Evolutionary conservation across 2,113 vertebrate species (phyloP), one percentile per base, ranked within the genome.

Genomic region (Corythaixoides concolor): DNA sequence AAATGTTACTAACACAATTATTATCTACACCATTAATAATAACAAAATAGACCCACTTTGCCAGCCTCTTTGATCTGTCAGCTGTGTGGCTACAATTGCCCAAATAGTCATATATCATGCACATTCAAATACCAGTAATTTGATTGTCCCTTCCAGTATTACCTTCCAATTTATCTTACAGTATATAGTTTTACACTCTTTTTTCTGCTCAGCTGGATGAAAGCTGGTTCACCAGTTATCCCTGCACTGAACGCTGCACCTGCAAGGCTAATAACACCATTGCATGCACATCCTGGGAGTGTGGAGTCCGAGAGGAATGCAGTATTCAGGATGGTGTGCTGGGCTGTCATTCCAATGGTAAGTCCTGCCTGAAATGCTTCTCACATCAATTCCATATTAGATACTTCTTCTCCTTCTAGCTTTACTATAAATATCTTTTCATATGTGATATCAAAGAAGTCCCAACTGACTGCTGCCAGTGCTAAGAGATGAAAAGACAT

Each of bases 261-360:
- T 99, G 99, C 78, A 83, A 90, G 27, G 67, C 78, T 5, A 93
- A 96, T 79, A 91, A 96, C 69, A 97, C 18, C 60, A 97, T 98
- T 56, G 95, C 43, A 26, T 99, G 99, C 45, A 95, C 97, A 70
- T 33, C 97, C 7, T 99, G 99, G 99, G 83, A 97, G 47, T 99
- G 99, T 95, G 98, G 98, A 75, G 96, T 94, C 8, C 98, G 94
- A 24, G 98, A 99, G 95, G 98, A 98, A 94, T 99, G 99, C 89
- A 95, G 96, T 17, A 73, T 98, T 70, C 85, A 97, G 55, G 98
- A 99, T 30, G 99, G 99, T 47, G 98, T 98, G 8, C 95, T 99
- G 58, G 98, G 96, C 70, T 99, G 99, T 85, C 98, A 99, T 94
- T 98, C 98, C 23, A 98, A 97, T 93, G 98, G 99, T 99, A 95